These are phyloP conservation scores for Megalurothrips usitatus DNA, from an alignment of 2,888 invertebrate species.

Conservation along the genomic window DNA sequence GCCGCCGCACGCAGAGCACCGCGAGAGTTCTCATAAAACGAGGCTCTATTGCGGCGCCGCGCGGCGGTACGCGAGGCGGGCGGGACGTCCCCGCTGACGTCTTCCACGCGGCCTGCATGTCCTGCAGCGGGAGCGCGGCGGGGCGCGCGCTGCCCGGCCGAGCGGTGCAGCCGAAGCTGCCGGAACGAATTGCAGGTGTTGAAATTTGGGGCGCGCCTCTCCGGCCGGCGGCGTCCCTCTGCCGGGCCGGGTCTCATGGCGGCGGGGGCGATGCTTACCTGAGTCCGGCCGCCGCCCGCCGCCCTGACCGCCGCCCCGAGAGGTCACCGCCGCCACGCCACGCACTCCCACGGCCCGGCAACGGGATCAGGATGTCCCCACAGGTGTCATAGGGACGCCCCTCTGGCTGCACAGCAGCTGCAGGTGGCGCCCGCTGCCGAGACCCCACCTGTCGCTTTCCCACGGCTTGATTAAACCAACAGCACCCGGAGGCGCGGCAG, in stretches of 20 bases:
- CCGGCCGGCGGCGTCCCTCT: not conserved
- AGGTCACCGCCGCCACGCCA: not conserved
- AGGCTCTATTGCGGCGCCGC: not conserved
- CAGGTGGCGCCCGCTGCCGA: not conserved
- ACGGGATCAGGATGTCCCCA: conserved; percentile 12
- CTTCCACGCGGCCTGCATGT: too few relatives aligned
- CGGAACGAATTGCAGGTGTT: conserved; percentile 9
- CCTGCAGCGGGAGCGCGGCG: not conserved
- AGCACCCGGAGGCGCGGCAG: not conserved
- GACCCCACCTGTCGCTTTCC: not conserved
- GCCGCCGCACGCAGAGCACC: too few relatives aligned
- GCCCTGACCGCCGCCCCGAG: too few relatives aligned
- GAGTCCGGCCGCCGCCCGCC: not conserved
- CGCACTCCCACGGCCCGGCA: conserved; percentile 1
- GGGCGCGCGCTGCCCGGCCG: not conserved
- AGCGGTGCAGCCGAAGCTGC: not conserved
- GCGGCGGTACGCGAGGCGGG: too few relatives aligned
- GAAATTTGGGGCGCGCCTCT: not conserved
- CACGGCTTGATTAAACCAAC: conserved; percentile 22
- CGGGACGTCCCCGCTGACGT: too few relatives aligned
- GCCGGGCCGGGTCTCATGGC: not conserved
- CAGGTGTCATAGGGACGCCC: not conserved
- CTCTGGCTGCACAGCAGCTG: not conserved
- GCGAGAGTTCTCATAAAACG: too few relatives aligned
- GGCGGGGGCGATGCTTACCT: not conserved